These are phyloP conservation scores for Trissolcus japonicus DNA, from an alignment of 2,888 invertebrate genomes.

Conservation along the genomic window DNA sequence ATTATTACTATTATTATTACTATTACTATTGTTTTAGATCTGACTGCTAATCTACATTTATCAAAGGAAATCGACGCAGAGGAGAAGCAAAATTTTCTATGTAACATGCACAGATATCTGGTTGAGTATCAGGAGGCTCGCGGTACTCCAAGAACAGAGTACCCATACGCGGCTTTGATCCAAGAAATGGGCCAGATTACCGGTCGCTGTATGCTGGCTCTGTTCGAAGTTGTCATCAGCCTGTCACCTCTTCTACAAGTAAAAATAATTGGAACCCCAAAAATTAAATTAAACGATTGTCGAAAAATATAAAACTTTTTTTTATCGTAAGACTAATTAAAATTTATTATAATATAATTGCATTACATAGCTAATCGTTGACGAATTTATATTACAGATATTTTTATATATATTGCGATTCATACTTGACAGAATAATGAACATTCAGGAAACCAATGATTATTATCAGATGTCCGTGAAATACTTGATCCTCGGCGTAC, in stretches of 20 bases:
- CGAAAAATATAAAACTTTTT: neutral
- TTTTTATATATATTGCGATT: conserved; percentile 67
- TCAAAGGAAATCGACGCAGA: conserved; percentile 3
- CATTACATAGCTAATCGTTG: conserved; percentile 35
- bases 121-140: conserved; percentile 68
- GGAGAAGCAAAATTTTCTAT: conserved; percentile 41
- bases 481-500: conserved; percentile 64
- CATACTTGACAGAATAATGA: conserved; percentile 67
- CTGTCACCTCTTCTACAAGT: conserved; percentile 67
- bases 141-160: conserved; percentile 67
- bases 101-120: conserved; percentile 64
- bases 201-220: conserved; percentile 66
- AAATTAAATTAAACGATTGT: neutral
- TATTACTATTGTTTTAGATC: neutral
- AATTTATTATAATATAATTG: conserved; percentile 38
- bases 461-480: conserved; percentile 64
- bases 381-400: conserved; percentile 45
- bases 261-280: neutral
- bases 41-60: neutral
- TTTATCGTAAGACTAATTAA: conserved; percentile 22
- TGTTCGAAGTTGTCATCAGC: conserved; percentile 68
- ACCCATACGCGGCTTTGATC: conserved; percentile 67
- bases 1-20: neutral
- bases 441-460: conserved; percentile 64
- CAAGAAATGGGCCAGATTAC: conserved; percentile 68